Base-by-base conservation (phyloP, 2,797 vertebrate genomes). In the Danio jaintianensis region DNA sequence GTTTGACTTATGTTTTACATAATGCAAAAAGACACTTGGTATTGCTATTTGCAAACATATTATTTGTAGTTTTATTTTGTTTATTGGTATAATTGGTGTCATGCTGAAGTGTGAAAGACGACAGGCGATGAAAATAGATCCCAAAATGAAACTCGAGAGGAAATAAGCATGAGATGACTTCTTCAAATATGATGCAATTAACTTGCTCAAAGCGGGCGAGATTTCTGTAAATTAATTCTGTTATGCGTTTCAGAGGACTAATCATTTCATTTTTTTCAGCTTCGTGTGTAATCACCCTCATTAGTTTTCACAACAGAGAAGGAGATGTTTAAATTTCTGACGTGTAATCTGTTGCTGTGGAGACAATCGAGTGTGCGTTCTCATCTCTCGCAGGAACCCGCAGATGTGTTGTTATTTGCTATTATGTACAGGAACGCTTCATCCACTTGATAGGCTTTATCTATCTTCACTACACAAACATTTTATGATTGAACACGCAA, bases 391-490 rank as follows among this genome's bases (percentile, higher is more conserved):
- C 42, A 70, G 66, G 63, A 79, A 70, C 62, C 20, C 59, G 71
- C 72, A 47, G 61, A 36, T 74, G 68, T 61, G 71, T 73, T 75
- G 63, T 75, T 50, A 80, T 80, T 71, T 62, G 70, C 42, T 73
- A 59, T 72, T 73, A 77, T 69, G 52, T 61, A 47, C 53, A 75
- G 73, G 58, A 62, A 75, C 40, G 71, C 55, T 52, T 52, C 78
- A 75, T 73, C 78, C 53, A 76, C 61, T 40, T 63, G 62, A 85
- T 80, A 43, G 79, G 63, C 56, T 80, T 59, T 64, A 42, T 79
- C 68, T 71, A 62, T 77, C 80, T 77, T n/a, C 63, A 75, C 40
- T 42, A 74, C 71, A 63, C 69, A 83, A 73, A 79, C 70, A 80
- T 56, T 20, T 68, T 62, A 53, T 75, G 74, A 85, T 74, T 75